phyloP scores from a whole-genome alignment of 1,140 invertebrate genomes.

The Listronotus oregonensis region DNA sequence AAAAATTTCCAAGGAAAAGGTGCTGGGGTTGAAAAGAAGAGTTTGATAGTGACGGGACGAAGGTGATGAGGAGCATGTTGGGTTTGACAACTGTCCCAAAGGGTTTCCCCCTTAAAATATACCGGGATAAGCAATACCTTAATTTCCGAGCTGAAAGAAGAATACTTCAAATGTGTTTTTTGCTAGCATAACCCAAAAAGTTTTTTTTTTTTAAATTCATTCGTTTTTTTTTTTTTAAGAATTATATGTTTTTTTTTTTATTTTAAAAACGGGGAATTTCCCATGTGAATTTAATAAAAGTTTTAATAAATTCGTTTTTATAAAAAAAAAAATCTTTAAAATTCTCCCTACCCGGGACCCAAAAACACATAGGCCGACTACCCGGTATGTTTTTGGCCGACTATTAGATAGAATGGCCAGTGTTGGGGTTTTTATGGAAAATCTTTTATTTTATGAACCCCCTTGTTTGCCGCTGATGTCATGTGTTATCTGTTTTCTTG shows the following conservation, averaged over 20 bases:
- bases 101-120: constrained; percentile 20
- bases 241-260: constrained; percentile 3
- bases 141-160: not conserved
- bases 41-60: constrained; percentile 16
- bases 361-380: no score
- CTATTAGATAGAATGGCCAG: no score
- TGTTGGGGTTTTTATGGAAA: no score
- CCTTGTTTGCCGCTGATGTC: no score
- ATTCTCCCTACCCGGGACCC: no score
- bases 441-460: no score
- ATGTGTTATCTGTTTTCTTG: no score
- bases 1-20: not conserved
- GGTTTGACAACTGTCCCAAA: constrained; percentile 21
- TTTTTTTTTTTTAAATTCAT: not conserved
- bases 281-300: no score
- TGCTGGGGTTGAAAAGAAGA: constrained; percentile 2
- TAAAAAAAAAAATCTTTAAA: no score
- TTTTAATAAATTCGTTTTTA: no score
- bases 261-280: not conserved
- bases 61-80: constrained; percentile 18
- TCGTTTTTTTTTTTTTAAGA: not conserved
- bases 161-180: constrained; percentile 10
- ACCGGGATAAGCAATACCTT: not conserved
- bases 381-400: no score
- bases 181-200: constrained; percentile 2